Base-by-base conservation (phyloP, 2,888 invertebrate genomes). In the Poecilobothrus nobilitatus region DNA sequence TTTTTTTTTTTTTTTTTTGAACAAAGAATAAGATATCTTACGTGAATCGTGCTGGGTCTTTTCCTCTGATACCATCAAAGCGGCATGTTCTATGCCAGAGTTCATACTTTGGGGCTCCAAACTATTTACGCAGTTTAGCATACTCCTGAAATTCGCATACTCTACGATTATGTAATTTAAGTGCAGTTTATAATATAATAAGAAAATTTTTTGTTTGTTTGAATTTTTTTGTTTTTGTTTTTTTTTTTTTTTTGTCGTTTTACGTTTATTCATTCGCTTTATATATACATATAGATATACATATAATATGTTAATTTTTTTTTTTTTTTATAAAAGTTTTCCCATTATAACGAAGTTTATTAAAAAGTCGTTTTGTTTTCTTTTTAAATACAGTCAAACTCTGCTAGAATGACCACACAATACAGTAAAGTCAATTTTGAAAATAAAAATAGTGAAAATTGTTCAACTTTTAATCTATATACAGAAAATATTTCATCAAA, bases 61-160 rank as follows among this genome's bases (percentile, higher is more conserved):
- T 84, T 89, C 89, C 85, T 90, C 90, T 78, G 88, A 87, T 83
- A 88, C 86, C 84, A 89, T 89, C 83, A 90, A 86, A 81, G 89
- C 89, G 82, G 89, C 88, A 82, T 89, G 89, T 85, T 90, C 90
- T 80, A 88, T 87, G 78, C 84, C 84, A 78, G 89, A 89, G 79
- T 91, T 92, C 85, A 92, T 87, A 80, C 82, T 82, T 86, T 91
- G 92, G 81, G 91, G 92, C 85, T 94, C 93, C 86, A 92, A 87
- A 80, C 91, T 91, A 88, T 94, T 94, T 85, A 93, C 92, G 87
- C 93, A 93, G 90, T 94, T 94, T 89, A 93, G 89, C 92, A 94
- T 93, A 89, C 93, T 94, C 89, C 89, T 89, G 88, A 81, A 89
- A 89, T 87, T 81, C 82, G 82, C 80, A 84, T 83, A 83, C 83